Base-by-base conservation (phyloP, 2,888 invertebrate genomes). In the Melanostoma mellinum region DNA sequence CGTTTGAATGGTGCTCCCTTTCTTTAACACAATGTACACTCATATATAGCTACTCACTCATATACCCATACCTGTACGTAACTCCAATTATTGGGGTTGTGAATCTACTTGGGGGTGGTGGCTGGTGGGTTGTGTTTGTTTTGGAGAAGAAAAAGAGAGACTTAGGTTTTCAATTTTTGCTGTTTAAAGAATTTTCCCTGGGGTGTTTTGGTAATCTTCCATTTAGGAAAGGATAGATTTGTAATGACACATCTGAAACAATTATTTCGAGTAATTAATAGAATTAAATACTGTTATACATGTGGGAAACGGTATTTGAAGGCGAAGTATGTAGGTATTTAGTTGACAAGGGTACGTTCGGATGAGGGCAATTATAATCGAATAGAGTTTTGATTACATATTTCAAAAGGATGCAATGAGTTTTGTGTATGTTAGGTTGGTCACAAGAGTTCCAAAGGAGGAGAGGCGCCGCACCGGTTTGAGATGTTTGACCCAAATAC, bases 211-310 rank as follows among this genome's bases (percentile, higher is more conserved):
- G 32, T 82, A 68, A 73, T 82, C 77, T 63, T 61, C 55, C 52
- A 46, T 72, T 73, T 75, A 56, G 42, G 63, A 33, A 52, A 50
- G 72, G 40, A 50, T 53, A n/a, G 77, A 36, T 46, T 56, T 55
- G 56, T 48, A 82, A 42, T 77, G 81, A 77, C 72, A 77, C 67
- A 73, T 79, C 73, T 79, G 46, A 79, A 74, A 67, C 68, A 79
- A 82, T 82, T 77, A 68, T 68, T 63, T 53, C 30, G 61, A 58
- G 68, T 63, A 71, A 77, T 73, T 82, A 46, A 69, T 82, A 38
- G 50, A 68, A 77, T 72, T 63, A 73, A 77, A 73, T 68, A 30
- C 56, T 67, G 30, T 40, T 1, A 20, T 50, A 60, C 48, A 74
- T 76, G 46, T 46, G 46, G 33, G 61, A 55, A 44, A 63, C 6